Conservation (phyloP, 2,113 vertebrate genomes). For the Corythoichthys intestinalis region DNA sequence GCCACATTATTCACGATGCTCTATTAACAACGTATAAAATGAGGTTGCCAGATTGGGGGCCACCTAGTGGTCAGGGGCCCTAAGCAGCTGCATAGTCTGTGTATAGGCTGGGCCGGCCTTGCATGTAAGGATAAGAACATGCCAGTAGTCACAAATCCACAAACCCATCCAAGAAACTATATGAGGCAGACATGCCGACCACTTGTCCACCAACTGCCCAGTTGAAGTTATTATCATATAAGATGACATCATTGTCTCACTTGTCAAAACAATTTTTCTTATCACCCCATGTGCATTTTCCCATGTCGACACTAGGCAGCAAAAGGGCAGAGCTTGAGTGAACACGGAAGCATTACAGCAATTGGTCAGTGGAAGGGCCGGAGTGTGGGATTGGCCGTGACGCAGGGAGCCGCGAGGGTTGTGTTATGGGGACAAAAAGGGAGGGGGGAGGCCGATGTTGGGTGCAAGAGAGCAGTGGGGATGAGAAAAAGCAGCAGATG, state of each 20-base stretch:
- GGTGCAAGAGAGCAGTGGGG: constrained; percentile 13
- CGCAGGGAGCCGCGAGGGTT: constrained; percentile 25
- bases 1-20: too few relatives aligned
- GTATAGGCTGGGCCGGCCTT: too few relatives aligned
- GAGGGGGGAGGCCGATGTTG: background rate
- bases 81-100: too few relatives aligned
- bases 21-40: too few relatives aligned
- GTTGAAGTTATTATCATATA: background rate
- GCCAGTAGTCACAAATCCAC: too few relatives aligned
- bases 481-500: constrained; percentile 50
- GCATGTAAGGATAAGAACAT: background rate
- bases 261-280: constrained; percentile 1
- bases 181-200: background rate
- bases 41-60: too few relatives aligned
- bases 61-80: too few relatives aligned
- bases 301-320: constrained; percentile 23
- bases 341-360: background rate
- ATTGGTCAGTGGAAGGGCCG: background rate
- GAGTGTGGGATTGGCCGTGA: constrained; percentile 26
- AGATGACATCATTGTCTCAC: background rate
- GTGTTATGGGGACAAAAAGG: constrained; percentile 48
- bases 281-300: constrained; percentile 26
- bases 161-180: background rate
- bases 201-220: background rate
- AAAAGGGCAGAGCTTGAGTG: background rate